Evolutionary conservation across 2,113 vertebrate species (phyloP), one percentile per base, ranked within the genome.

Genomic region (Atrichornis clamosus): DNA sequence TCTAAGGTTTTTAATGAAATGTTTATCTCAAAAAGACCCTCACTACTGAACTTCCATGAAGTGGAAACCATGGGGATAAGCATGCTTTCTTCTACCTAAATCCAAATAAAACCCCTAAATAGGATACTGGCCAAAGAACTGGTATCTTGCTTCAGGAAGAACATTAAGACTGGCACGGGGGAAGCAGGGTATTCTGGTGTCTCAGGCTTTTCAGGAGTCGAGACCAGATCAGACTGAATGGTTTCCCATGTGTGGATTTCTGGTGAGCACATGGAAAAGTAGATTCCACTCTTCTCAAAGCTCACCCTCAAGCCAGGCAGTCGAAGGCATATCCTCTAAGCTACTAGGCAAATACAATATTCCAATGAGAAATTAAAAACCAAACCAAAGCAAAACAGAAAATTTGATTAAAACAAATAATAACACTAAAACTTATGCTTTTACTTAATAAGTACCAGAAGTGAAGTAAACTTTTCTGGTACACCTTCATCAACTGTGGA

Each of bases 151-250:
- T 80, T 62, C 18, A 58, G 60, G 56, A 74, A 49, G 22, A 89
- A 41, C 27, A 42, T 52, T 83, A 67, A 11, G 33, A 14, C 33
- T 68, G 35, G 23, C 42, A 60, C 2, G 20, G n/a, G 7, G 13
- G 7, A 55, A 82, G 11, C 0, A 3, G 9, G 7, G 7, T 5
- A 22, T 55, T 13, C 22, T 10, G 1, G 14, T 28, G n/a, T 52
- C 15, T 59, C 22, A 15, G 46, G 26, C 6, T 44, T 77, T 37
- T n/a, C 64, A 75, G 42, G 7, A 49, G 7, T 30, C 30, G 33
- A 75, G 8, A 78, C 19, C 3, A 50, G 22, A 62, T 4, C 3
- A 9, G 11, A 52, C 2, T 28, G 13, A 86, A 55, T 24, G 2
- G 6, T n/a, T 42, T n/a, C 26, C 23, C 47, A 20, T 18, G 10